Base-by-base conservation (phyloP, 2,113 vertebrate genomes). In the Lichenostomus cassidix region DNA sequence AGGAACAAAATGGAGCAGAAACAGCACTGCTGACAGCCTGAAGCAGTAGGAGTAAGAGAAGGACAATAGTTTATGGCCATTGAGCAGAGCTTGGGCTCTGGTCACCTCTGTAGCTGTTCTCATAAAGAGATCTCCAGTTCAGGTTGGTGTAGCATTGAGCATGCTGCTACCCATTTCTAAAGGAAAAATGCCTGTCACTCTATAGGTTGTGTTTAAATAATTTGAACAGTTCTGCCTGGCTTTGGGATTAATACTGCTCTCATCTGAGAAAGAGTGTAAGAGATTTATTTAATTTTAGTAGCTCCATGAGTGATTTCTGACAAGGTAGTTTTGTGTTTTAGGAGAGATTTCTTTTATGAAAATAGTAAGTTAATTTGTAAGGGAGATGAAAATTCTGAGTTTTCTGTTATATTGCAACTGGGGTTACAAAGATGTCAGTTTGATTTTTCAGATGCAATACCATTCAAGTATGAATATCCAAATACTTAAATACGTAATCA, bases 1-100 rank as follows among this genome's bases (percentile, higher is more conserved):
- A 82, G 90, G 8, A 75, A 95, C 15, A 92, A 96, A 63, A 74
- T 58, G 49, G 56, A 98, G 80, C 65, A 97, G 87, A 75, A 97
- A 69, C n/a, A 89, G 24, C 89, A 92, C 88, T 67, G 86, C 75
- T 64, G 52, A 74, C 22, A 74, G 50, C 55, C 62, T 56, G 83
- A 83, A 75, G 41, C 83, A 85, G 39, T 71, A 65, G 62, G 63
- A 78, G 31, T 56, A 71, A 80, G 70, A 88, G 77, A 86, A 84
- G n/a, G 29, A 31, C 31, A 70, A 37, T 44, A 47, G 52, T 76
- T 91, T 68, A 24, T 23, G 89, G 74, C 80, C 75, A 75, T 15
- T 0, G 11, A 94, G 64, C 81, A 95, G 47, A 87, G 62, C 11
- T 65, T 64, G 28, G 59, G 62, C 70, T 96, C 80, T 94, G 65